These are phyloP conservation scores for Tenthredo notha DNA, from an alignment of 2,888 invertebrate species.

Conservation along the genomic window DNA sequence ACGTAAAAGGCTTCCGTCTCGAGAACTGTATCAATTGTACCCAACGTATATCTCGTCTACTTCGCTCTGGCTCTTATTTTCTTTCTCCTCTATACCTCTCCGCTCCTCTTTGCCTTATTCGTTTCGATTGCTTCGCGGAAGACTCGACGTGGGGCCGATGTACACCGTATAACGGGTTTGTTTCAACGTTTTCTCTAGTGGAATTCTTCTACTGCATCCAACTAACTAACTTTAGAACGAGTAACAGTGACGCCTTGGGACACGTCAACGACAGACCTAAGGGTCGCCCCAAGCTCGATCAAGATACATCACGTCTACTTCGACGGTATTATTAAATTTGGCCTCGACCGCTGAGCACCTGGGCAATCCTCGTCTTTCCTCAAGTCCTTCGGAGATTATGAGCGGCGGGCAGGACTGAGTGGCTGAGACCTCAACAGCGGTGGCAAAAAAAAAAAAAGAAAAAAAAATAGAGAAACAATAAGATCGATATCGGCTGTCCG, in stretches of 20 bases:
- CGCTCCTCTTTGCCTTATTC: background rate
- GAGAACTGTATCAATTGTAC: constrained; percentile 45
- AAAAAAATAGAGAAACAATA: constrained; percentile 41
- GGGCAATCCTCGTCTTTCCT: constrained; percentile 49
- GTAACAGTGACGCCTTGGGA: constrained; percentile 40
- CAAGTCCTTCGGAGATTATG: constrained; percentile 42
- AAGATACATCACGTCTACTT: constrained; percentile 51
- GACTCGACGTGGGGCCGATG: constrained; percentile 1
- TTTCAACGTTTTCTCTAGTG: constrained; percentile 22
- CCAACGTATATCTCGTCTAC: background rate
- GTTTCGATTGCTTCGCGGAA: constrained; percentile 21
- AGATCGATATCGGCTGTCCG: constrained; percentile 50
- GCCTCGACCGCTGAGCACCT: constrained; percentile 41
- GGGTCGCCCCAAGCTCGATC: constrained; percentile 40
- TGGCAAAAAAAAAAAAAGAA: background rate
- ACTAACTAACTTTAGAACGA: constrained; percentile 33
- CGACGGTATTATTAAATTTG: constrained; percentile 51
- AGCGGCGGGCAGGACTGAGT: constrained; percentile 32
- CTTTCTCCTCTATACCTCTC: background rate
- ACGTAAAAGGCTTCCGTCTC: constrained; percentile 33
- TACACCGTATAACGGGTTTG: constrained; percentile 26
- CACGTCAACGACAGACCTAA: constrained; percentile 32
- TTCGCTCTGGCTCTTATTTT: constrained; percentile 13
- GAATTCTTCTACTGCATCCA: constrained; percentile 32
- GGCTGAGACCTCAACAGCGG: constrained; percentile 15